These are phyloP conservation scores for Cryptocephalus moraei DNA, from an alignment of 2,888 invertebrate species.

Conservation along the genomic window DNA sequence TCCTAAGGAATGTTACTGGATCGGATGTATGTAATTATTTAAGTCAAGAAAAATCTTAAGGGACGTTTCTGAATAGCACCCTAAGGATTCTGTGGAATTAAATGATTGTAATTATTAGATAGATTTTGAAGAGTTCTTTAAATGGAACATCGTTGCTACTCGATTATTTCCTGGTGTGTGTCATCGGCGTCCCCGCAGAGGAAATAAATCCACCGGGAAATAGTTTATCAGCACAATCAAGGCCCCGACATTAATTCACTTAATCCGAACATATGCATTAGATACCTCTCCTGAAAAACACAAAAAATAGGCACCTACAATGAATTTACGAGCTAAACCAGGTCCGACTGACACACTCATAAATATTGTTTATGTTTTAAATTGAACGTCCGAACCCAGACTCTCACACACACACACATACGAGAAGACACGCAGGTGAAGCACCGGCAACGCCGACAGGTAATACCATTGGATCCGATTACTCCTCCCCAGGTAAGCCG, in stretches of 20 bases:
- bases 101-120: too few relatives aligned
- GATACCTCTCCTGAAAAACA: constrained; percentile 25
- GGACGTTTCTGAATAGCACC: too few relatives aligned
- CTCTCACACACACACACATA: too few relatives aligned
- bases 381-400: constrained; percentile 24
- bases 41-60: too few relatives aligned
- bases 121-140: too few relatives aligned
- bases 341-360: constrained; percentile 39
- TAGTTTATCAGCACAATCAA: constrained; percentile 17
- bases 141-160: too few relatives aligned
- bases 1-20: too few relatives aligned
- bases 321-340: constrained; percentile 39
- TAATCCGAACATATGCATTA: constrained; percentile 23
- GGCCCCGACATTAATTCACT: constrained; percentile 18
- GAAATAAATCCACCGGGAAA: constrained; percentile 3
- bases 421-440: not conserved
- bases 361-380: constrained; percentile 40
- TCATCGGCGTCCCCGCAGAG: not conserved
- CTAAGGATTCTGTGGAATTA: too few relatives aligned
- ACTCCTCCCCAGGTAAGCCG: constrained; percentile 33
- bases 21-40: too few relatives aligned
- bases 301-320: constrained; percentile 28
- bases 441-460: not conserved
- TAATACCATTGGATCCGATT: constrained; percentile 12
- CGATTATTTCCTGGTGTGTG: too few relatives aligned